Base-by-base conservation (phyloP, 2,888 invertebrate species). In the Brachyptera risi region DNA sequence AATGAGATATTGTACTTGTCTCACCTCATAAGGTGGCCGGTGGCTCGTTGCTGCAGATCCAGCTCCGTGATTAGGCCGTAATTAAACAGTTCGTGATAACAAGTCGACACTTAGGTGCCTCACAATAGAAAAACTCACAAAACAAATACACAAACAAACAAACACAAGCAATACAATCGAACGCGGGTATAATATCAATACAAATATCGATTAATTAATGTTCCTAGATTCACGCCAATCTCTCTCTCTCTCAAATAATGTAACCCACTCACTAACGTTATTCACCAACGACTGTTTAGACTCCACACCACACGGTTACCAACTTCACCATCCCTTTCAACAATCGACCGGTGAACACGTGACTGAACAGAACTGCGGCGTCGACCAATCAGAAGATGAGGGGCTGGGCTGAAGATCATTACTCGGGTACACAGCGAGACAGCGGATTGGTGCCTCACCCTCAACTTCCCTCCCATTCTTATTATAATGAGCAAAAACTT, bases 1-100 rank as follows among this genome's bases (percentile, higher is more conserved):
- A n/a, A n/a, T n/a, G n/a, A n/a, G n/a, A n/a, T n/a, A n/a, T n/a
- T n/a, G n/a, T n/a, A n/a, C n/a, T n/a, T n/a, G n/a, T 31, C 31
- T 70, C 68, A 82, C 87, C 87, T 86, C 80, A 87, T 84, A 73
- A 86, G 86, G 82, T 87, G 86, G 78, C 86, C 86, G 80, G 86
- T 84, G 79, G 86, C 84, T 79, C 86, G 86, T 70, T 80, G 76
- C 72, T 87, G 86, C 74, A 87, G 81, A 69, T 87, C 87, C 79
- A 87, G 86, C 81, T 87, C 87, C 86, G 86, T 82, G 79, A 77
- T 85, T 83, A 73, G 71, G 80, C 79, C 77, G 82, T 82, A 73
- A 67, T 71, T 67, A 71, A 72, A 69, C 54, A 37, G 35, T 37
- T 54, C 54, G 24, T 23, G 37, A 19, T 11, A 19, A 31, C 35